These are phyloP conservation scores for Brachyhypopomus occidentalis DNA, from an alignment of 2,113 vertebrate genomes.

Conservation along the genomic window DNA sequence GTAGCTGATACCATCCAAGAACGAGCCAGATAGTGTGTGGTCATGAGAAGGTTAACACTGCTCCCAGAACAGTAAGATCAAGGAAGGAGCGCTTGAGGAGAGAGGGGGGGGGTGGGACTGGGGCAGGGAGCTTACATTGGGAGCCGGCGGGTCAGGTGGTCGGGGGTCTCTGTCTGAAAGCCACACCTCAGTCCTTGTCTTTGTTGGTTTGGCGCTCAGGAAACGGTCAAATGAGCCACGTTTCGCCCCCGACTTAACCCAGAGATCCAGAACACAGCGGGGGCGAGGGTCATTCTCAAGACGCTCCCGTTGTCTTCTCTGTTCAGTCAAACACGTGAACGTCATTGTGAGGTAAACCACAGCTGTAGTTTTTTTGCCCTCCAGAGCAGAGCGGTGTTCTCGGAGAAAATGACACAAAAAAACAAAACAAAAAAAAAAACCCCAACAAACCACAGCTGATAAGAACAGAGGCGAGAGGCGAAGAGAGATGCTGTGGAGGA, in stretches of 20 bases:
- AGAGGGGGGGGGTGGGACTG: conserved; percentile 4
- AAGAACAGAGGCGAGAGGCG: conserved; percentile 53
- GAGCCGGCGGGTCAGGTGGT: conserved; percentile 11
- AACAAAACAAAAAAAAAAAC: conserved; percentile 61
- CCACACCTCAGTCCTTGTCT: not conserved
- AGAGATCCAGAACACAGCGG: conserved; percentile 35
- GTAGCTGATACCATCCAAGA: conserved; percentile 41
- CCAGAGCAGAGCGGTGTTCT: conserved; percentile 62
- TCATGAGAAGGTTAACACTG: conserved; percentile 42
- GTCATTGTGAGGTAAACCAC: conserved; percentile 55
- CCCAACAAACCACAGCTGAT: conserved; percentile 58
- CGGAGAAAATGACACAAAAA: conserved; percentile 52
- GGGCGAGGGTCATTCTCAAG: conserved; percentile 29
- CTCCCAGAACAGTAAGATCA: conserved; percentile 29
- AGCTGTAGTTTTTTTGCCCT: conserved; percentile 42
- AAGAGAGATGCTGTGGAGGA: conserved; percentile 51
- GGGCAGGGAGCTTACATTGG: not conserved
- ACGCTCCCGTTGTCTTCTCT: conserved; percentile 29
- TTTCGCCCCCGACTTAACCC: conserved; percentile 39
- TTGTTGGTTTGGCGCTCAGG: conserved; percentile 9
- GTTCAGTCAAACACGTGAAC: conserved; percentile 44
- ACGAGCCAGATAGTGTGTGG: conserved; percentile 32
- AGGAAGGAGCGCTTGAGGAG: not conserved
- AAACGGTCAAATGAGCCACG: conserved; percentile 10
- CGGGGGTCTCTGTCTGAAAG: conserved; percentile 54